Evolutionary conservation across 2,113 vertebrate species (phyloP).

Genomic region (Platycercus adscitus): DNA sequence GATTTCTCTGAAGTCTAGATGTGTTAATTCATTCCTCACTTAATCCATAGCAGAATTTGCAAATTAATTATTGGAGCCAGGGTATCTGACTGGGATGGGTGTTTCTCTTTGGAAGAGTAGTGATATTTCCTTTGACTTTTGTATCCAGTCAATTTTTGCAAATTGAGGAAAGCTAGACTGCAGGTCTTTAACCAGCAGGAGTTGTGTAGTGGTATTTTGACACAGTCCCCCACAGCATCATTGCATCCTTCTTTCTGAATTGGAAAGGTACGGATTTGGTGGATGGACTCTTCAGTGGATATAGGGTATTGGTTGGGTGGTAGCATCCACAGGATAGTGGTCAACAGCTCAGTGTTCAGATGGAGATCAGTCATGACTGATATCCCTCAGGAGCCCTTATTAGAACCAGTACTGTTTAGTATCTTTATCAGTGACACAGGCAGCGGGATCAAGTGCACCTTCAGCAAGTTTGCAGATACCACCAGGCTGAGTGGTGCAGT

Average conservation of each 20-base stretch:
- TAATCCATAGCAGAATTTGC: background rate
- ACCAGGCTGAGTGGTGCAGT: background rate
- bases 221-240: accelerated
- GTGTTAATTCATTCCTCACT: background rate
- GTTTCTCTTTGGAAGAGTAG: background rate
- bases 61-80: background rate
- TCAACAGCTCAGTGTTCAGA: background rate
- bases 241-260: background rate
- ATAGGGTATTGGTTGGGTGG: background rate
- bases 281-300: background rate
- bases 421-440: background rate
- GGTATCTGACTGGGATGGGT: background rate
- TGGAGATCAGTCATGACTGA: background rate
- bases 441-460: background rate
- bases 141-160: background rate
- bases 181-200: background rate
- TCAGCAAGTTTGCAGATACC: background rate
- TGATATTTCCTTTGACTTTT: background rate
- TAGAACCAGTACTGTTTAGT: background rate
- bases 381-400: background rate
- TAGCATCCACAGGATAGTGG: background rate
- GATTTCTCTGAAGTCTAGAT: background rate
- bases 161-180: background rate
- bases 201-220: background rate
- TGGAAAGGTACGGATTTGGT: background rate